phyloP scores from a whole-genome alignment of 1,140 invertebrate genomes.

The Drosophila bocki region DNA sequence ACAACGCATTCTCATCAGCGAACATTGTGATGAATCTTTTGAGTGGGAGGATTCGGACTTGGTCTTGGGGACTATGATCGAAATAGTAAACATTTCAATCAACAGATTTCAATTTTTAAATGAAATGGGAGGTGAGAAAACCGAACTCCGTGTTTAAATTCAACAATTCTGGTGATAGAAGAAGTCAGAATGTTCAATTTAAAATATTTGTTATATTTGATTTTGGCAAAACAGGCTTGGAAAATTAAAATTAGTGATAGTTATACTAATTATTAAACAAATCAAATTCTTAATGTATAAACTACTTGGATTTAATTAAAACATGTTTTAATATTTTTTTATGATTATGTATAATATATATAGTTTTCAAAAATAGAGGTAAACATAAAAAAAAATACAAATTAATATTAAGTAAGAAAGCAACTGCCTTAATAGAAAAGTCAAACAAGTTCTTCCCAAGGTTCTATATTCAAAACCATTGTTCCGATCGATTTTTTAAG shows the following conservation, averaged over 20 bases:
- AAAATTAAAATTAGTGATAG: background rate
- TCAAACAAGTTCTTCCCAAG: background rate
- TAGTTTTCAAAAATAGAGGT: too few relatives aligned
- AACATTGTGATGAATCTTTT: slow-evolving; percentile 53
- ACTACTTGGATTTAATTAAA: too few relatives aligned
- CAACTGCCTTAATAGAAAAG: background rate
- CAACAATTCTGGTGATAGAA: background rate
- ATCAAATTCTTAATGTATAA: background rate
- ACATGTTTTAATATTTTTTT: too few relatives aligned
- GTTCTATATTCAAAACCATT: background rate
- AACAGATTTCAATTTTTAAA: slow-evolving; percentile 16
- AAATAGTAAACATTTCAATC: slow-evolving; percentile 57
- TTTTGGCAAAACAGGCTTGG: too few relatives aligned
- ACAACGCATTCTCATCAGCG: slow-evolving; percentile 43
- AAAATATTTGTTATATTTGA: background rate
- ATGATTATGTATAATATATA: too few relatives aligned
- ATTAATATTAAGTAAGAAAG: background rate
- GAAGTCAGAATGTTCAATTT: slow-evolving; percentile 3
- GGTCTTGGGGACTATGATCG: slow-evolving; percentile 39
- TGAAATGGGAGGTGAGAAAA: slow-evolving; percentile 34
- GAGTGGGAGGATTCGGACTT: slow-evolving; percentile 57
- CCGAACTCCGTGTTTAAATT: slow-evolving; percentile 1
- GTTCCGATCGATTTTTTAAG: background rate
- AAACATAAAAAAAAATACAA: background rate
- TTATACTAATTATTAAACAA: background rate